A percentile compares a stretch with the other conserved stretches of the same genome.
phyloP scores from a whole-genome alignment of 2,113 vertebrate genomes.

The Indicator maculatus region DNA sequence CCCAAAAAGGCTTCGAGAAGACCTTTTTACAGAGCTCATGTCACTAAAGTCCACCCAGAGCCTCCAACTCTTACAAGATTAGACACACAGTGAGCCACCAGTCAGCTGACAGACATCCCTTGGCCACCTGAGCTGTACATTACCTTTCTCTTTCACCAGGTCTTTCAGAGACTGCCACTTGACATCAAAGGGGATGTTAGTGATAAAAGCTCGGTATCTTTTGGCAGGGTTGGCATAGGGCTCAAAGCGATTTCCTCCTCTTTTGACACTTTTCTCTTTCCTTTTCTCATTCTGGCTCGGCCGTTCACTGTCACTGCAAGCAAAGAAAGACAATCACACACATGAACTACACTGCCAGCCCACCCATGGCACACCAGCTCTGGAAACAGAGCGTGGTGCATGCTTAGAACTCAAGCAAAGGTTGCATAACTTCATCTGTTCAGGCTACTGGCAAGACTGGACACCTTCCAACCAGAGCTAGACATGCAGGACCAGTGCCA shows the following conservation, averaged over 20 bases:
- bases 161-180: slow-evolving; percentile 98
- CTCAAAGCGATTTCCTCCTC: slow-evolving; percentile 89
- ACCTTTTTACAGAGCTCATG: not conserved
- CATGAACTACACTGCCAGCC: not conserved
- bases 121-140: slow-evolving; percentile 62
- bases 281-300: slow-evolving; percentile 82
- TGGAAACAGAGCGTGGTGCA: not conserved
- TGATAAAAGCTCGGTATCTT: slow-evolving; percentile 95
- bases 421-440: not conserved
- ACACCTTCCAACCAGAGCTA: not conserved
- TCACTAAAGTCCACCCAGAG: slow-evolving; percentile 30
- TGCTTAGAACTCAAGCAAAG: not conserved
- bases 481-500: fast-evolving
- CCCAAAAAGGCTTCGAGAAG: not conserved
- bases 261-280: slow-evolving; percentile 91
- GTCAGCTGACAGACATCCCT: slow-evolving; percentile 59
- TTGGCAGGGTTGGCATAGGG: slow-evolving; percentile 89
- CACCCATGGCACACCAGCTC: not conserved
- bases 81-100: slow-evolving; percentile 48
- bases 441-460: not conserved
- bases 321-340: not conserved
- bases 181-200: slow-evolving; percentile 97
- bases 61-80: slow-evolving; percentile 7
- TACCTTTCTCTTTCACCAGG: slow-evolving; percentile 99
- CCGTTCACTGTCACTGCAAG: slow-evolving; percentile 82